Base-by-base conservation (phyloP, 2,797 vertebrate genomes). In the Botia almorhae region DNA sequence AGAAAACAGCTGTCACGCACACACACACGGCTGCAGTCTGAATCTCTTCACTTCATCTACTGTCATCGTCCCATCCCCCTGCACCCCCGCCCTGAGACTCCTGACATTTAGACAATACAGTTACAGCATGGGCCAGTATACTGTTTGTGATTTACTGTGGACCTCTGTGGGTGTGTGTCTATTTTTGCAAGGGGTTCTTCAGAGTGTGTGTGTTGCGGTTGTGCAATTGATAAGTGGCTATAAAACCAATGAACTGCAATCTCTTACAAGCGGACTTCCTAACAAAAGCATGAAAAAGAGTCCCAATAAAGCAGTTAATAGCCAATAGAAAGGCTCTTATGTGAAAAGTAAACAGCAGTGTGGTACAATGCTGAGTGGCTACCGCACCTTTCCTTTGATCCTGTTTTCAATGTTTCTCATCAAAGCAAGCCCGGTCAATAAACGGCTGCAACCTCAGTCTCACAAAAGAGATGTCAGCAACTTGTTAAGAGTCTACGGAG, bases 61-160 rank as follows among this genome's bases (percentile, higher is more conserved):
- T 70, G 78, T 85, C 78, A 71, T 69, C 67, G 13, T 55, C 82
- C 75, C 82, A 71, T 79, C 84, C 78, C 75, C 75, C 73, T 63
- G 64, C 43, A n/a, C 60, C 63, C 69, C 67, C 16, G 53, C 82
- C 75, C 80, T 75, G 74, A 82, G 84, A 79, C 68, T 84, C 74
- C 83, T 88, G 88, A 87, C 88, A 89, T 87, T 87, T 88, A 83
- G 75, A 81, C 73, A 84, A 88, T 84, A 85, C 84, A 83, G 85
- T 89, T 85, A 85, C 83, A 81, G 77, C 81, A 81, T 69, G 67
- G 56, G 56, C 74, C 74, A 74, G 67, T 76, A 79, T 74, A 82
- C 50, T 78, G 83, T 61, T 81, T 76, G 75, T 84, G 85, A 86
- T 86, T 86, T 86, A 84, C 76, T 75, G 67, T 14, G 2, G 21